Evolutionary conservation across 92 coral and sea anemone genomes (phyloP).

Genomic region (Siderastrea radians): DNA sequence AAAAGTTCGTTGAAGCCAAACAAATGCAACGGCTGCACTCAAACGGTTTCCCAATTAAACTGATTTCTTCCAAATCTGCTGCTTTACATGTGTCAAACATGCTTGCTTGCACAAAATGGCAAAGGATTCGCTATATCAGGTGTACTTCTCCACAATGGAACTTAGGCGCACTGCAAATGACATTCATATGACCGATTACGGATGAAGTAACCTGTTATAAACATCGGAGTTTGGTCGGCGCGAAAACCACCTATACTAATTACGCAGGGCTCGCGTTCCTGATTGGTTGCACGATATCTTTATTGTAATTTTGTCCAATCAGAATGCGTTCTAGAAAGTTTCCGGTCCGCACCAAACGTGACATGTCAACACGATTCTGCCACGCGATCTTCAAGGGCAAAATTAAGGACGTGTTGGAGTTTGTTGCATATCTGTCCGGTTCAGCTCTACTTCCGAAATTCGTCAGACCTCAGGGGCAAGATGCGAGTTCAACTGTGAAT

Average conservation of each 20-base stretch:
- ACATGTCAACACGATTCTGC: slow-evolving; percentile 27
- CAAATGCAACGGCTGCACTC: slow-evolving; percentile 52
- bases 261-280: neutral
- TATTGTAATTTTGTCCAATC: slow-evolving; percentile 27
- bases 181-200: slow-evolving; percentile 26
- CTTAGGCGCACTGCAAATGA: neutral
- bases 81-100: slow-evolving; percentile 37
- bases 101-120: slow-evolving; percentile 4
- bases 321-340: slow-evolving; percentile 6
- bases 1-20: slow-evolving; percentile 49
- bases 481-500: neutral
- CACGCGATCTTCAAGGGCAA: slow-evolving; percentile 12
- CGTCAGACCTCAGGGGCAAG: neutral
- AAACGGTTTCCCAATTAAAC: slow-evolving; percentile 34
- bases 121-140: neutral
- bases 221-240: slow-evolving; percentile 26
- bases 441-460: slow-evolving; percentile 35
- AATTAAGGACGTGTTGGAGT: slow-evolving; percentile 14
- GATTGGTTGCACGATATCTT: slow-evolving; percentile 14
- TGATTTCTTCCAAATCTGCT: slow-evolving; percentile 43
- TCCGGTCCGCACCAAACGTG: slow-evolving; percentile 44
- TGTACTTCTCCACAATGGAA: neutral
- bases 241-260: neutral
- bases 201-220: slow-evolving; percentile 7
- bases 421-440: slow-evolving; percentile 10